These are phyloP conservation scores for Pollenia angustigena DNA, from an alignment of 2,888 invertebrate genomes.

Conservation along the genomic window DNA sequence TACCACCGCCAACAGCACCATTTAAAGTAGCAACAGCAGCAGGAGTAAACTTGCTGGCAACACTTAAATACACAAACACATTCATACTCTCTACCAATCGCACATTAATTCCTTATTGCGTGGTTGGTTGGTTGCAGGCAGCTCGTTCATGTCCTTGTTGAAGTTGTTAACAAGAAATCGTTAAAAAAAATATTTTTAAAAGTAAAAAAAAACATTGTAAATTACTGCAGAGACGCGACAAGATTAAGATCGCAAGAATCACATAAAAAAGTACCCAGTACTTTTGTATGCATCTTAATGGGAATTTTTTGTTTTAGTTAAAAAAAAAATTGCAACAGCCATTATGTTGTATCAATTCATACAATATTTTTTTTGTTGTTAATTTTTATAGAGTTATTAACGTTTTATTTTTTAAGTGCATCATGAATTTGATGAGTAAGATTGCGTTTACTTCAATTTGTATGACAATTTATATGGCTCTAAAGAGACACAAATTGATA, in stretches of 20 bases:
- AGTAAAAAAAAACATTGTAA: conserved; percentile 53
- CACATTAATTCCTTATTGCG: conserved; percentile 17
- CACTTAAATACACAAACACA: conserved; percentile 32
- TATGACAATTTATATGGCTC: not conserved
- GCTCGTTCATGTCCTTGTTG: conserved; percentile 41
- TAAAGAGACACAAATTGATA: conserved; percentile 14
- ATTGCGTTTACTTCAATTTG: too few species aligned
- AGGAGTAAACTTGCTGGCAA: conserved; percentile 1
- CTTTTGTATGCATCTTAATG: conserved; percentile 20
- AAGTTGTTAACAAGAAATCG: conserved; percentile 51
- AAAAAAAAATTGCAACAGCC: conserved; percentile 12
- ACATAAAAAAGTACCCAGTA: conserved; percentile 51
- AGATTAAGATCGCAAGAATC: conserved; percentile 68
- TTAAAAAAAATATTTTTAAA: conserved; percentile 27
- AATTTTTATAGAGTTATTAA: conserved; percentile 54
- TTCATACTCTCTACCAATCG: not conserved
- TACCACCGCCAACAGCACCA: not conserved
- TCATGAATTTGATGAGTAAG: not conserved
- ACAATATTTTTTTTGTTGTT: conserved; percentile 5
- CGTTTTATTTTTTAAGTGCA: conserved; percentile 41
- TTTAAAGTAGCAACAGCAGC: not conserved
- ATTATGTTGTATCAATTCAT: conserved; percentile 34
- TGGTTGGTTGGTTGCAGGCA: conserved; percentile 3
- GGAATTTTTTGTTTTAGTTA: not conserved
- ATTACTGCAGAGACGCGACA: conserved; percentile 69